Conservation (phyloP, 2,888 invertebrate genomes). For the Noctua janthina region DNA sequence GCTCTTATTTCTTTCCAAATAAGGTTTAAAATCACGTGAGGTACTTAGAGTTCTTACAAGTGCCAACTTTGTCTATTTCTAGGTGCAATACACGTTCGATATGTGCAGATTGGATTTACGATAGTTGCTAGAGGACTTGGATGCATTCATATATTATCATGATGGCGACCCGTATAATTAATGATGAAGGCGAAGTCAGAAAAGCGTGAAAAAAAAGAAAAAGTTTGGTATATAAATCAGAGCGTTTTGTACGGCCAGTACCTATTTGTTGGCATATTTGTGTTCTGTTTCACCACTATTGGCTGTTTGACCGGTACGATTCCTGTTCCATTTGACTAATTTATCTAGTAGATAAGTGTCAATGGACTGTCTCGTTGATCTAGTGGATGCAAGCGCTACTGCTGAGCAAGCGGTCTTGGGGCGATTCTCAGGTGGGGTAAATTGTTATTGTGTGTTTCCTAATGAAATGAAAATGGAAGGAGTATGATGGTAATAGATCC, state of each 20-base stretch:
- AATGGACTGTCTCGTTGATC: neutral
- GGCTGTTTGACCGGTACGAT: slow-evolving; percentile 4
- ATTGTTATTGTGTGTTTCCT: neutral
- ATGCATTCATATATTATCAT: slow-evolving; percentile 61
- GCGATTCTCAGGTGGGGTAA: no score
- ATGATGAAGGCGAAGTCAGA: slow-evolving; percentile 69
- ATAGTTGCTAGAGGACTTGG: slow-evolving; percentile 58
- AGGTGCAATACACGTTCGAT: slow-evolving; percentile 79
- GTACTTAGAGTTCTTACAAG: slow-evolving; percentile 66
- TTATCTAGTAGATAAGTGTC: neutral
- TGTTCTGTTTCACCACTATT: neutral
- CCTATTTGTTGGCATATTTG: neutral
- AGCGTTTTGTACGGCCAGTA: neutral
- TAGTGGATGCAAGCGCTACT: neutral
- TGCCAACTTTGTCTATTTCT: slow-evolving; percentile 75
- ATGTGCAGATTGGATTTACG: slow-evolving; percentile 75
- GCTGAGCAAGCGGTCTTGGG: no score
- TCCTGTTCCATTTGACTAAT: slow-evolving; percentile 3
- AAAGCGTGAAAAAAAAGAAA: slow-evolving; percentile 73
- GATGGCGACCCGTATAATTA: slow-evolving; percentile 68
- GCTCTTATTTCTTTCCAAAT: slow-evolving; percentile 54
- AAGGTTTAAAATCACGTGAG: slow-evolving; percentile 70
- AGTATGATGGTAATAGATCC: neutral
- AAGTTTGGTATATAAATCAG: slow-evolving; percentile 23
- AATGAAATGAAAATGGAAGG: neutral